Conservation (phyloP, 2,113 vertebrate genomes). For the Oenanthe melanoleuca region DNA sequence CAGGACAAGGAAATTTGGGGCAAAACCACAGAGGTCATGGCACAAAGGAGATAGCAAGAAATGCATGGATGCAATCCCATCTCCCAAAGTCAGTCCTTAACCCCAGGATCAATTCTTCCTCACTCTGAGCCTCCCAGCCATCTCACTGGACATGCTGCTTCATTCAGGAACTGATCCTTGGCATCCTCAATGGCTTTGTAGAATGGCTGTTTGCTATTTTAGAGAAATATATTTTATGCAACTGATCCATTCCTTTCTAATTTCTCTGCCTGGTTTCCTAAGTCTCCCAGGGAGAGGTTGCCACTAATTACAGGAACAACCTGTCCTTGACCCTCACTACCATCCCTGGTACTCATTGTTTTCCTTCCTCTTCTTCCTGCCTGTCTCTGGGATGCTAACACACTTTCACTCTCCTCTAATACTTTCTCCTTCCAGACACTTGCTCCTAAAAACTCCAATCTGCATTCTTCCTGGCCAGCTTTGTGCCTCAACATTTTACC, state of each 20-base stretch:
- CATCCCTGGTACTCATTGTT: neutral
- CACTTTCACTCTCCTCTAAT: neutral
- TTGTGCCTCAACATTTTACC: slow-evolving; percentile 18
- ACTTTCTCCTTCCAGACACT: neutral
- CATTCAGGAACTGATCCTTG: neutral
- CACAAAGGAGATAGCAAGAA: neutral
- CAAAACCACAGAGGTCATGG: neutral
- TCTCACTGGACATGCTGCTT: neutral
- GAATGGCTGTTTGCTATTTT: neutral
- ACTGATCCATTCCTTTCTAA: neutral
- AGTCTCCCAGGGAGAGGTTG: neutral
- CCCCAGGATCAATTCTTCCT: neutral
- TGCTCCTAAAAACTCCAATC: slow-evolving; percentile 2
- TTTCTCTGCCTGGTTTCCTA: neutral
- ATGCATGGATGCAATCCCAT: neutral
- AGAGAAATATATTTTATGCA: neutral
- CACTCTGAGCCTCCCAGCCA: neutral
- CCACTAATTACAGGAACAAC: neutral
- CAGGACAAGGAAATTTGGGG: neutral
- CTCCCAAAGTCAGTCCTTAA: neutral
- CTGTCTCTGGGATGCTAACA: neutral
- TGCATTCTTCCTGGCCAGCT: neutral
- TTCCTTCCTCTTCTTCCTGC: neutral
- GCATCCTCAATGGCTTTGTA: neutral
- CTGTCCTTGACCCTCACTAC: neutral